Conservation (phyloP, 2,797 vertebrate genomes). For the Myotis findleyi region DNA sequence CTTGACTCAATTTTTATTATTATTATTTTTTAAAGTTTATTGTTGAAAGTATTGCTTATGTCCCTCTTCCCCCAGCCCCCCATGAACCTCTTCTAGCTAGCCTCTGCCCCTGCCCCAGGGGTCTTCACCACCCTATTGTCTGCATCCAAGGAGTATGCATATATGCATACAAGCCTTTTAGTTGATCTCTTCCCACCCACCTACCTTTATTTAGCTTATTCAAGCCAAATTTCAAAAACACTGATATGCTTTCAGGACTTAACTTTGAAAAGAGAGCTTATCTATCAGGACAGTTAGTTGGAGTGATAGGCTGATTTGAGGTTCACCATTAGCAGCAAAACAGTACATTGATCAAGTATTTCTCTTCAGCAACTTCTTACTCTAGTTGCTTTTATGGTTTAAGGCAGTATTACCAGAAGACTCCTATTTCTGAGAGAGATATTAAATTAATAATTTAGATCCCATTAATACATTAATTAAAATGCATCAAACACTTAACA, state of each 20-base stretch:
- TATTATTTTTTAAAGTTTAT: no score
- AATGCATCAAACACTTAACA: background rate
- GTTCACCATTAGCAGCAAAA: rapidly evolving
- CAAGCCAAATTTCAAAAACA: background rate
- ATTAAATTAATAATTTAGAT: constrained; percentile 18
- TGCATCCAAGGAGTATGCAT: no score
- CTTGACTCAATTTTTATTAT: background rate
- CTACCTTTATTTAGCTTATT: background rate
- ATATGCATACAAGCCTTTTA: no score
- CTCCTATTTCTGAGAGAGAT: background rate
- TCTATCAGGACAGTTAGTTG: background rate
- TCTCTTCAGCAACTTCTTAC: background rate
- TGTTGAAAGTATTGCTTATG: no score
- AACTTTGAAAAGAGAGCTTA: background rate
- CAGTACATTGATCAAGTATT: background rate
- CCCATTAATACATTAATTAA: background rate
- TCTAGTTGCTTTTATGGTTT: background rate
- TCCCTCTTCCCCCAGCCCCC: no score
- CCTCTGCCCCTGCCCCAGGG: no score
- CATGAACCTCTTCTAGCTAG: no score
- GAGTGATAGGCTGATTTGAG: background rate
- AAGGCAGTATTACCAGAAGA: background rate
- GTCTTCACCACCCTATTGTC: no score
- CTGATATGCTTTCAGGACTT: background rate
- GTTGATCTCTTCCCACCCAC: no score